Base-by-base conservation (phyloP, 2,888 invertebrate species). In the Hemithea aestivaria region DNA sequence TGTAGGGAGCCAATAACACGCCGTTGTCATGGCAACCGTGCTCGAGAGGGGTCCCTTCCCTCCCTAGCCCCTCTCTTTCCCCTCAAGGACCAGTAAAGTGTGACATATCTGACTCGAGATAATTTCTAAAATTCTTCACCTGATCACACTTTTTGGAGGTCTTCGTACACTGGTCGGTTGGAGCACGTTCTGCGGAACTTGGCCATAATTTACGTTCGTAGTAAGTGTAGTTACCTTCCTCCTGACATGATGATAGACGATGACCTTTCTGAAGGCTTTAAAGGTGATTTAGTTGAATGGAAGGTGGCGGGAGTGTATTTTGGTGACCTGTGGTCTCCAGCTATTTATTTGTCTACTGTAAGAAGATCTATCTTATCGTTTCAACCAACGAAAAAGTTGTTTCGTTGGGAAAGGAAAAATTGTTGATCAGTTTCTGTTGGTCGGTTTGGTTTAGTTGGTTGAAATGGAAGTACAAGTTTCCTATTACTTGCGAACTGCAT, bases 1-100 rank as follows among this genome's bases (percentile, higher is more conserved):
- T 64, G 74, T 68, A 69, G 80, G 82, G 84, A 78, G 81, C 76
- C 77, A 80, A 80, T 76, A 84, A 73, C 75, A 83, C 66, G 70
- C 72, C 51, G 85, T 87, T 66, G 66, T 54, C 72, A 82, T 84
- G 70, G 65, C 65, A 72, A 85, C 84, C 40, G 57, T 59, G 60
- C 61, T 60, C 58, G 53, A 65, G 69, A 75, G 73, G 80, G 82
- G 71, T 65, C 66, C 48, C 45, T 42, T 34, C 58, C 71, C 67
- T 63, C 67, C 73, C 75, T 71, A 58, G 20, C 32, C 25, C 25
- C 33, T 21, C 9, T 2, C 23, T 21, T 33, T 33, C 36, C 69
- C 72, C 68, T 71, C 56, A 54, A 59, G 57, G 71, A 75, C 83
- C 84, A 83, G 64, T 62, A 62, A 58, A 66, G 49, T 56, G 51